phyloP scores from a whole-genome alignment of 2,888 invertebrate species.

The Cancer borealis region DNA sequence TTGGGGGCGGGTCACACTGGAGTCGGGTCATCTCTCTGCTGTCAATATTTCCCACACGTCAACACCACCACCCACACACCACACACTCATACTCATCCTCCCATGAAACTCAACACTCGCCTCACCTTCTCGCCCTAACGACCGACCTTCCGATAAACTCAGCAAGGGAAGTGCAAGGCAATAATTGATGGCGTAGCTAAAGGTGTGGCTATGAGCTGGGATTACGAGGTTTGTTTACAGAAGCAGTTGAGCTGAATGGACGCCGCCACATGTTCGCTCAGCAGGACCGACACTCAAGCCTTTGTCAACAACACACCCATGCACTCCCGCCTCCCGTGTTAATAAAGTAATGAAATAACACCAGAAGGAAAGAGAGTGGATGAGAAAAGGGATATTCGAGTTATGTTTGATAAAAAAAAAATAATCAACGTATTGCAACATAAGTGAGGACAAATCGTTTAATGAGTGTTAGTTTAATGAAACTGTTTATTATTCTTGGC shows the following conservation, averaged over 20 bases:
- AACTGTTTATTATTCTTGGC: constrained; percentile 29
- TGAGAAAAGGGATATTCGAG: not conserved
- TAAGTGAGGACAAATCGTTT: not conserved
- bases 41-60: not conserved
- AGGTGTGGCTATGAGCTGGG: not conserved
- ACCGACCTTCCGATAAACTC: not conserved
- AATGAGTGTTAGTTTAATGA: not conserved
- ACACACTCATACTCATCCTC: not conserved
- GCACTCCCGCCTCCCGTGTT: not conserved
- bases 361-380: not conserved
- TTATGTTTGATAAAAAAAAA: not conserved
- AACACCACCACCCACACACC: not conserved
- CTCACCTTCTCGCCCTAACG: not conserved
- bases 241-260: not conserved
- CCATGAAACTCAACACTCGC: not conserved
- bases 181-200: not conserved
- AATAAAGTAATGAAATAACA: not conserved
- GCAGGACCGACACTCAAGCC: not conserved
- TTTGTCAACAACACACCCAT: not conserved
- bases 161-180: not conserved
- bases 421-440: not conserved
- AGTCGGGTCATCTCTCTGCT: not conserved
- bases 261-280: not conserved
- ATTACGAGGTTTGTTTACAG: not conserved
- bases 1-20: not conserved